These are phyloP conservation scores for Limnephilus lunatus DNA, from an alignment of 2,888 invertebrate genomes.

Conservation along the genomic window DNA sequence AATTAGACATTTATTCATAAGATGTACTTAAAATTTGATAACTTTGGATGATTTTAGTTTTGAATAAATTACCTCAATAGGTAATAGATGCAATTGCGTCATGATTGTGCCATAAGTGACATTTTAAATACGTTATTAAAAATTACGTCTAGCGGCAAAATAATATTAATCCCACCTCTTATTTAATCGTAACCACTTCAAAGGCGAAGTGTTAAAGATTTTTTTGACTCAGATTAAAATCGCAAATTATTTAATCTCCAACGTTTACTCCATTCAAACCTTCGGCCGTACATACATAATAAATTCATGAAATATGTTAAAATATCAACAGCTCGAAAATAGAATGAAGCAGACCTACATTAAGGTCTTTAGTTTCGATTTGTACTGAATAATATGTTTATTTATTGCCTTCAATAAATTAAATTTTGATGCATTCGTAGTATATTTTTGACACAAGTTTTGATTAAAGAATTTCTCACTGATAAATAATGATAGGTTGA, in stretches of 20 bases:
- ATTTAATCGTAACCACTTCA: background rate
- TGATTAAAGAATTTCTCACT: no score
- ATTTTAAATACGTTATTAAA: background rate
- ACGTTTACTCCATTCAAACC: background rate
- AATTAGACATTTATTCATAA: no score
- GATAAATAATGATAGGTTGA: no score
- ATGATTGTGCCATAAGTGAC: background rate
- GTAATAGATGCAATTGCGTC: no score
- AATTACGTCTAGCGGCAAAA: no score
- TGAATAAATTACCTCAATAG: no score
- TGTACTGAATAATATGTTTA: no score
- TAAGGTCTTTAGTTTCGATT: background rate
- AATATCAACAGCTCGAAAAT: background rate
- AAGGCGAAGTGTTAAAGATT: background rate
- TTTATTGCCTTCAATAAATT: background rate
- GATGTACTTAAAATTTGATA: no score
- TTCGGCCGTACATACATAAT: background rate
- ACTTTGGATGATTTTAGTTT: no score
- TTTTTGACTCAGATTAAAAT: background rate
- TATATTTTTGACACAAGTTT: no score
- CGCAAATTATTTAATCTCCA: background rate
- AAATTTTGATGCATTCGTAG: background rate
- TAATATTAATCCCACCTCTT: no score
- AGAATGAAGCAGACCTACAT: background rate
- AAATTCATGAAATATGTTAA: background rate